Evolutionary conservation across 1,140 invertebrate genomes (phyloP).

Genomic region (Globodera rostochiensis): DNA sequence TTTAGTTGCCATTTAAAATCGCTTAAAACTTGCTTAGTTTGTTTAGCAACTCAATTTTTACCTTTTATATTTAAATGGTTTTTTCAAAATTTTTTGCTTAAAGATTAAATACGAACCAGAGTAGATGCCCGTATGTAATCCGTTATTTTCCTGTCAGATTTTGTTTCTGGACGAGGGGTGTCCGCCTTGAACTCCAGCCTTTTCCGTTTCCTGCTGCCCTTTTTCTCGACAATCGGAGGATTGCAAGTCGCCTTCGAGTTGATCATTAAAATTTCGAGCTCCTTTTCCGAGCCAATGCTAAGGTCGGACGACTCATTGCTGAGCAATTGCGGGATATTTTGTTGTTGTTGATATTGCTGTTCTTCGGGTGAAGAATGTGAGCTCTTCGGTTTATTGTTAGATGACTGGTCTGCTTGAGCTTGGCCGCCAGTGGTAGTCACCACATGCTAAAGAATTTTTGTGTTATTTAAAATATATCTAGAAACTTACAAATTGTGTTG

Average conservation of each 20-base stretch:
- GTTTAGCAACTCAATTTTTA: no score
- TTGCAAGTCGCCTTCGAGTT: background rate
- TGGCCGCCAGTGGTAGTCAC: conserved; percentile 2
- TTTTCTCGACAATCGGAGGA: conserved; percentile 30
- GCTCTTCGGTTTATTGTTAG: background rate
- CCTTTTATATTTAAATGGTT: no score
- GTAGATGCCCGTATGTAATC: conserved; percentile 39
- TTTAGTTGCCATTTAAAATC: no score
- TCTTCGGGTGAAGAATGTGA: conserved; percentile 26
- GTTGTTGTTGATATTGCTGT: conserved; percentile 14
- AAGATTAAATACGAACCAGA: background rate
- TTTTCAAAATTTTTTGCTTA: no score
- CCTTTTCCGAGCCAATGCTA: conserved; percentile 40
- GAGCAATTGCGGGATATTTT: conserved; percentile 15
- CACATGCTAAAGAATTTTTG: conserved; percentile 17
- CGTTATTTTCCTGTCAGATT: conserved; percentile 41
- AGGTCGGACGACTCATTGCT: conserved; percentile 41
- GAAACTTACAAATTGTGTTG: conserved; percentile 45
- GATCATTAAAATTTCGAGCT: conserved; percentile 29
- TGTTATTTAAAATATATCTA: conserved; percentile 18
- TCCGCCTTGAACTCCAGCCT: conserved; percentile 16
- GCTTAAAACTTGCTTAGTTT: no score
- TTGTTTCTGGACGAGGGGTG: background rate
- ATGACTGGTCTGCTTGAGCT: background rate
- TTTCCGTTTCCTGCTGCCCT: conserved; percentile 37